Percentiles rank a stretch among this genome's conserved stretches.
phyloP scores from a whole-genome alignment of 2,797 vertebrate species.

The Rhinatrema bivittatum region DNA sequence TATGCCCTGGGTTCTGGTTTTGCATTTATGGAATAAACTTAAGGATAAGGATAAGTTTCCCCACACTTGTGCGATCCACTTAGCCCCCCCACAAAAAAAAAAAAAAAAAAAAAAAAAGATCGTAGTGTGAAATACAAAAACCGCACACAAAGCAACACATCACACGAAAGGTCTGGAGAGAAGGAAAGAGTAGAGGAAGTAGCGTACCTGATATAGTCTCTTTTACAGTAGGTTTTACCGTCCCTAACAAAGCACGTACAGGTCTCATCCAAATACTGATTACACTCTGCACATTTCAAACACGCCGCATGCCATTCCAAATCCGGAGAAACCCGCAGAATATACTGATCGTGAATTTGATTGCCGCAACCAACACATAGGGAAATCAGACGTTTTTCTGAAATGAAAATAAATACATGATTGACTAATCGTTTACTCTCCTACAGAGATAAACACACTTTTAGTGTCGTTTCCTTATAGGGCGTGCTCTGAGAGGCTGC shows the following conservation, averaged over 20 bases:
- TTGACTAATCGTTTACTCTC: conserved; percentile 58
- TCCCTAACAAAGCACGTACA: conserved; percentile 95
- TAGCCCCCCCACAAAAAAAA: too few species aligned
- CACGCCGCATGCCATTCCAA: conserved; percentile 95
- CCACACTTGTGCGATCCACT: not conserved
- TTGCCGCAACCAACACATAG: conserved; percentile 94
- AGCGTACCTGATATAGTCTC: conserved; percentile 90
- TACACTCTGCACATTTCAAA: conserved; percentile 91
- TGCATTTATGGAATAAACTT: conserved; percentile 6
- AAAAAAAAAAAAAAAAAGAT: too few species aligned
- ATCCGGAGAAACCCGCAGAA: conserved; percentile 90
- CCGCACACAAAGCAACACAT: too few species aligned
- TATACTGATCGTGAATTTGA: conserved; percentile 95
- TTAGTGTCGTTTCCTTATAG: conserved; percentile 45
- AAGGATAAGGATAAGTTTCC: not conserved
- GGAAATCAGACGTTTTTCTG: conserved; percentile 93
- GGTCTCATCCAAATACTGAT: conserved; percentile 92
- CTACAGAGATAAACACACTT: conserved; percentile 64
- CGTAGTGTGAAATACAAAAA: too few species aligned
- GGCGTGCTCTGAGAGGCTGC: conserved; percentile 23
- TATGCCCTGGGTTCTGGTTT: too few species aligned
- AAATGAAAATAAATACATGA: conserved; percentile 63
- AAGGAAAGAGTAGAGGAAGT: conserved; percentile 18
- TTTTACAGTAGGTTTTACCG: conserved; percentile 93
- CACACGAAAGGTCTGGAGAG: not conserved